These are phyloP conservation scores for Holacanthella duospinosa DNA, from an alignment of 2,888 invertebrate genomes.

Conservation along the genomic window DNA sequence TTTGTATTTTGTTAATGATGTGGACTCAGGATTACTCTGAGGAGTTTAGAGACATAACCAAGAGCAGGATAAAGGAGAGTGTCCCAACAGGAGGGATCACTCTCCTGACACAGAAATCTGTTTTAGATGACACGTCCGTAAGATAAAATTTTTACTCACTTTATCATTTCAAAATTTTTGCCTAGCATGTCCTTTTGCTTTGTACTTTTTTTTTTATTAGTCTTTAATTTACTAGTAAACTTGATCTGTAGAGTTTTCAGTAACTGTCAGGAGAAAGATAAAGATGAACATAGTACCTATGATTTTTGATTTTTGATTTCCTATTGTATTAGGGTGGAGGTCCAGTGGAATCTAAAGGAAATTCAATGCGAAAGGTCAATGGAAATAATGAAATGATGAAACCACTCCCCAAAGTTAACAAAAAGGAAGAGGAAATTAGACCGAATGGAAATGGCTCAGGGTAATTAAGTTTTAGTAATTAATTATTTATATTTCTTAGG, in stretches of 20 bases:
- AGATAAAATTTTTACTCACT: constrained; percentile 14
- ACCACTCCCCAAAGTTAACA: constrained; percentile 18
- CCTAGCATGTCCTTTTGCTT: not conserved
- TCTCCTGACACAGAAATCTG: constrained; percentile 87
- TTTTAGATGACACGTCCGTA: constrained; percentile 89
- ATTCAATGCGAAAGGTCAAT: constrained; percentile 30
- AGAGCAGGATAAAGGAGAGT: constrained; percentile 77
- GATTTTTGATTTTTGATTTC: constrained; percentile 8
- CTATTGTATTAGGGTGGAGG: constrained; percentile 31
- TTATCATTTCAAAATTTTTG: no score
- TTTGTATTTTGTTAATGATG: constrained; percentile 14
- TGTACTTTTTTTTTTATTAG: no score
- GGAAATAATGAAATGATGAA: constrained; percentile 17
- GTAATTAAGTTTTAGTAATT: constrained; percentile 14
- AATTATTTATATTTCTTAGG: not conserved
- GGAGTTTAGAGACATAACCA: constrained; percentile 93
- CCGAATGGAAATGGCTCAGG: constrained; percentile 31
- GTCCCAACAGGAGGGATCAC: constrained; percentile 85
- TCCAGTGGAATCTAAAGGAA: constrained; percentile 29
- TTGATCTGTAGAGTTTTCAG: no score
- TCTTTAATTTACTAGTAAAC: no score
- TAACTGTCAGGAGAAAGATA: no score
- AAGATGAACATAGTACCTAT: no score
- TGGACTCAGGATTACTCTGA: constrained; percentile 78
- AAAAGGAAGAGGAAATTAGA: constrained; percentile 29